phyloP scores from a whole-genome alignment of 92 coral and sea anemone species.

The Palythoa heliodiscus region DNA sequence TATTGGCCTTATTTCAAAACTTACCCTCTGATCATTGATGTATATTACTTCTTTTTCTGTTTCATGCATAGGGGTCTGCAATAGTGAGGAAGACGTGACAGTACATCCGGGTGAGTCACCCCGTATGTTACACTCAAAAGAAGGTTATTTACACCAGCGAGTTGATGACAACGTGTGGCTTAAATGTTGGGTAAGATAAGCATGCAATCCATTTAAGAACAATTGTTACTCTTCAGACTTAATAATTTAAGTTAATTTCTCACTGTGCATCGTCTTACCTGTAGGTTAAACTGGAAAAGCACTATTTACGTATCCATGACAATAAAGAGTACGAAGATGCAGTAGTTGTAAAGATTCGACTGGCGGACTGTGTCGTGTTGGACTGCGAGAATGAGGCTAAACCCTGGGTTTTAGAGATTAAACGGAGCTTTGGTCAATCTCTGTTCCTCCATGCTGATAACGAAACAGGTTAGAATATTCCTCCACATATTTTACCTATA shows the following conservation, averaged over 20 bases:
- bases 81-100: not conserved
- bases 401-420: slow-evolving; percentile 76
- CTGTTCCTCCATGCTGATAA: slow-evolving; percentile 83
- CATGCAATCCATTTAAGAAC: not conserved
- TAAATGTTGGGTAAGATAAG: slow-evolving; percentile 81
- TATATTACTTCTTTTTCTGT: not conserved
- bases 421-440: slow-evolving; percentile 72
- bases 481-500: too few species aligned
- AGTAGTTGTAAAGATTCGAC: slow-evolving; percentile 71
- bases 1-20: not conserved
- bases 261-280: not conserved
- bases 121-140: slow-evolving; percentile 5
- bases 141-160: slow-evolving; percentile 78
- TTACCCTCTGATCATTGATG: not conserved
- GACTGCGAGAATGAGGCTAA: slow-evolving; percentile 67
- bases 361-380: slow-evolving; percentile 72
- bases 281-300: slow-evolving; percentile 70
- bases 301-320: slow-evolving; percentile 62
- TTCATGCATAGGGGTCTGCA: not conserved
- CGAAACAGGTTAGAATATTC: slow-evolving; percentile 64
- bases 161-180: slow-evolving; percentile 76
- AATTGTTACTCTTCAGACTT: not conserved
- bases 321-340: slow-evolving; percentile 55
- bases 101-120: not conserved
- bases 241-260: not conserved